These are phyloP conservation scores for Pipistrellus pipistrellus DNA, from an alignment of 2,797 vertebrate genomes.

Conservation along the genomic window DNA sequence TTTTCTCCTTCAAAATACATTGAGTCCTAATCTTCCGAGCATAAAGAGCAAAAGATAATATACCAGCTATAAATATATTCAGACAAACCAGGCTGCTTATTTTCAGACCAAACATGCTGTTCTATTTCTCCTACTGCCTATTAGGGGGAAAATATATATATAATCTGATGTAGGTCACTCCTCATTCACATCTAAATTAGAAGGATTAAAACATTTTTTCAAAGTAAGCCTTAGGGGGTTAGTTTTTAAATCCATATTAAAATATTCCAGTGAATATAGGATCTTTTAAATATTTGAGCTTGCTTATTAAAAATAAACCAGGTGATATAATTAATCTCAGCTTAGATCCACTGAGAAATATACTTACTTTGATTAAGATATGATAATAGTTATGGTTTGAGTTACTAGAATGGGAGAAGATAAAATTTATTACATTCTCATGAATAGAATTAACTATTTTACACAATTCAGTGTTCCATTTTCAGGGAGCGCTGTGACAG, in stretches of 20 bases:
- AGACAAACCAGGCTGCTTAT: slow-evolving; percentile 70
- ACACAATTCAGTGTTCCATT: background rate
- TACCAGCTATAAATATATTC: slow-evolving; percentile 80
- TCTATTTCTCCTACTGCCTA: slow-evolving; percentile 52
- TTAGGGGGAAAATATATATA: background rate
- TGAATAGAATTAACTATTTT: background rate
- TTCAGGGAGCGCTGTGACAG: background rate
- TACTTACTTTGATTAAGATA: slow-evolving; percentile 20
- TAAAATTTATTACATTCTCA: background rate
- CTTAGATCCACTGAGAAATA: background rate
- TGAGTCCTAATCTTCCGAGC: slow-evolving; percentile 75
- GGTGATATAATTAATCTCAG: slow-evolving; percentile 9
- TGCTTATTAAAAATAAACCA: slow-evolving; percentile 62
- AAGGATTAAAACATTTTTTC: slow-evolving; percentile 57
- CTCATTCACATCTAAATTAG: slow-evolving; percentile 76
- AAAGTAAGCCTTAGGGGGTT: slow-evolving; percentile 37
- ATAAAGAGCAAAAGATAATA: slow-evolving; percentile 79
- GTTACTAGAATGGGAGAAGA: background rate
- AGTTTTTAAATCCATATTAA: slow-evolving; percentile 41
- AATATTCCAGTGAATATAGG: background rate
- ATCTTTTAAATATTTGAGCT: slow-evolving; percentile 9
- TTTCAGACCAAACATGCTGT: slow-evolving; percentile 75
- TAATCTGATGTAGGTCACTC: slow-evolving; percentile 69
- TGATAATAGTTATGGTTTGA: background rate
- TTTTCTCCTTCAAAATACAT: slow-evolving; percentile 76